Evolutionary conservation across 2,797 vertebrate species (phyloP).

Genomic region (Coreius guichenoti): DNA sequence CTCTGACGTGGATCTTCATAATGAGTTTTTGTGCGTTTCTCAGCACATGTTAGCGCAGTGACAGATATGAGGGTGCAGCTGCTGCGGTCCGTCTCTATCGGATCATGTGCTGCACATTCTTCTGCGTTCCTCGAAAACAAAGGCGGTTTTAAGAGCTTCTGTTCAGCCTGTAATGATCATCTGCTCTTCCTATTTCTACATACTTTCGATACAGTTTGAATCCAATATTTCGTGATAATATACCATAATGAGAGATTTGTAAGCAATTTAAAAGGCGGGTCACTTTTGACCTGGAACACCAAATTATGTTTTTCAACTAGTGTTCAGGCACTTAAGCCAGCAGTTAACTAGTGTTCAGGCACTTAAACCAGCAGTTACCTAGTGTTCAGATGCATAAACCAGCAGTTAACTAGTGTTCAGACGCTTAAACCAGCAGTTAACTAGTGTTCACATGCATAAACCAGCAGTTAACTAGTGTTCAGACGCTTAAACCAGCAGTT

Average conservation of each 20-base stretch:
- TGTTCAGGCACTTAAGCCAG: too few relatives aligned
- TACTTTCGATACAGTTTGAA: not conserved
- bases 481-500: too few relatives aligned
- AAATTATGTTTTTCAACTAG: too few relatives aligned
- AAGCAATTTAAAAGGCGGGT: too few relatives aligned
- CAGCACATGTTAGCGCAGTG: constrained; percentile 59
- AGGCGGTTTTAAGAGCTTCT: not conserved
- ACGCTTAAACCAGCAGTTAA: too few relatives aligned
- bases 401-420: too few relatives aligned
- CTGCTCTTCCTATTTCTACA: not conserved
- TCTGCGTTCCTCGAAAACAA: not conserved
- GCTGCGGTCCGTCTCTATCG: not conserved
- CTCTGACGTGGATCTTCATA: not conserved
- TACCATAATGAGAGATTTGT: not conserved
- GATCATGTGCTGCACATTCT: constrained; percentile 7
- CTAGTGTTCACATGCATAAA: too few relatives aligned
- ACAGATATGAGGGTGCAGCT: constrained; percentile 54
- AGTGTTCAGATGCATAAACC: too few relatives aligned
- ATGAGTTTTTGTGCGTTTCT: not conserved
- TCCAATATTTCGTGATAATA: not conserved
- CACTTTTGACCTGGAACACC: too few relatives aligned
- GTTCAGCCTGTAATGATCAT: not conserved
- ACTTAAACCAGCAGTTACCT: too few relatives aligned
- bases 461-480: too few relatives aligned
- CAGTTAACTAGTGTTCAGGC: too few relatives aligned